phyloP scores from a whole-genome alignment of 1,140 invertebrate species.

The Ceratoteleas bidentatus region DNA sequence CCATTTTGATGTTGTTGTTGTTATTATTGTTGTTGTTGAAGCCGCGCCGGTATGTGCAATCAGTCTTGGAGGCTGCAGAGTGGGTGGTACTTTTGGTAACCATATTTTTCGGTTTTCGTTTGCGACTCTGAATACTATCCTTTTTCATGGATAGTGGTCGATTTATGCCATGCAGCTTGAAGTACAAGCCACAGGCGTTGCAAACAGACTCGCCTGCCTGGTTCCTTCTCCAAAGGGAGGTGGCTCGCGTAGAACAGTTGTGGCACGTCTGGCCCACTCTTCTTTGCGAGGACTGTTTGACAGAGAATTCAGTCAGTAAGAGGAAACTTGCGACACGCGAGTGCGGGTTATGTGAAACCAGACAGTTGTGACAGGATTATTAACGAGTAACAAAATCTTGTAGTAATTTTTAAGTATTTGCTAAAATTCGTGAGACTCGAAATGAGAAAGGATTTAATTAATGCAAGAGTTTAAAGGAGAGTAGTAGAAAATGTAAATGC shows the following conservation, averaged over 20 bases:
- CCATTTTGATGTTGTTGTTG: slow-evolving; percentile 71
- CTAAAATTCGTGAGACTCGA: too few species aligned
- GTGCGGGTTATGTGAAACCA: slow-evolving; percentile 5
- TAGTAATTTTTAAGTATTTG: too few species aligned
- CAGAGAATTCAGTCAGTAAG: slow-evolving; percentile 40
- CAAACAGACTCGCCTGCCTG: slow-evolving; percentile 93
- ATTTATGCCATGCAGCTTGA: slow-evolving; percentile 92
- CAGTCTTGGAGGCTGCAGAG: slow-evolving; percentile 39
- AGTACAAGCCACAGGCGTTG: slow-evolving; percentile 97
- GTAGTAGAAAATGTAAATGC: neutral
- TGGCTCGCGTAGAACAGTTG: slow-evolving; percentile 93
- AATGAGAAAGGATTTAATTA: too few species aligned
- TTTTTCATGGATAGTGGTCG: slow-evolving; percentile 97
- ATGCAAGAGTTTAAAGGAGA: too few species aligned
- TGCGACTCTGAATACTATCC: slow-evolving; percentile 95
- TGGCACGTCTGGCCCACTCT: slow-evolving; percentile 92
- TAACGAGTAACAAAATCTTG: neutral
- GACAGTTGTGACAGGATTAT: neutral
- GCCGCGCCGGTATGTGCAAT: slow-evolving; percentile 65
- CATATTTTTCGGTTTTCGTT: slow-evolving; percentile 92
- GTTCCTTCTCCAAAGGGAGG: slow-evolving; percentile 95
- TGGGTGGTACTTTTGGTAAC: slow-evolving; percentile 66
- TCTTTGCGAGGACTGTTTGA: slow-evolving; percentile 83
- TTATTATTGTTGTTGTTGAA: slow-evolving; percentile 69
- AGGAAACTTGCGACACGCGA: neutral